Evolutionary conservation across 30 jellyfish, hydroid and myxozoan species (phyloP).

Genomic region (Turritopsis rubra): DNA sequence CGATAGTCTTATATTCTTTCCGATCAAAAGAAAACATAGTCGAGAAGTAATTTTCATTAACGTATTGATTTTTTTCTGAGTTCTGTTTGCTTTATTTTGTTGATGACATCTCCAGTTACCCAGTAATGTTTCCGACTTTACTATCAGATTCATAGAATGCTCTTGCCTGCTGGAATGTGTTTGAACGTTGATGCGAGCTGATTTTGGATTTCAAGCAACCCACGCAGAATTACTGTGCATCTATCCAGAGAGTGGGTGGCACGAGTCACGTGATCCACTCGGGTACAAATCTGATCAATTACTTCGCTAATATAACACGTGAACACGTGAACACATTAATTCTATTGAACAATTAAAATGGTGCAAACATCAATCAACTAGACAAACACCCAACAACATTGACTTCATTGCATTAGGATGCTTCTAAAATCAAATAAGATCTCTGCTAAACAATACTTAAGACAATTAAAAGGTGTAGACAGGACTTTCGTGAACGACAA

Average conservation of each 20-base stretch:
- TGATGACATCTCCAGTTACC: background rate
- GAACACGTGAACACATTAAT: background rate
- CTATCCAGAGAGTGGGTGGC: background rate
- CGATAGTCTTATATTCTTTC: background rate
- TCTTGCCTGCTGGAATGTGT: no score
- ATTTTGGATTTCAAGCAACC: background rate
- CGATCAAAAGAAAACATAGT: background rate
- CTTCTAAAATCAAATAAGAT: background rate
- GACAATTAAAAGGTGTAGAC: background rate
- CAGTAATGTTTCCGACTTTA: background rate
- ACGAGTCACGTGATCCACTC: background rate
- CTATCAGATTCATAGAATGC: background rate
- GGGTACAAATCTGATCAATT: background rate
- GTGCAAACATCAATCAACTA: background rate
- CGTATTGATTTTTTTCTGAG: background rate
- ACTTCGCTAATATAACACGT: background rate
- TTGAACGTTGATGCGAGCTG: background rate
- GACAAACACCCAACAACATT: background rate
- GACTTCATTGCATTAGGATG: background rate
- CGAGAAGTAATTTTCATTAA: background rate
- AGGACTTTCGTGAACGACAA: background rate
- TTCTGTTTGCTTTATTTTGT: background rate
- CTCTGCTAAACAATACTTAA: background rate
- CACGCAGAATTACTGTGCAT: background rate
- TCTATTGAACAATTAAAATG: background rate